phyloP scores from a whole-genome alignment of 2,113 vertebrate genomes.

The Ictalurus punctatus region DNA sequence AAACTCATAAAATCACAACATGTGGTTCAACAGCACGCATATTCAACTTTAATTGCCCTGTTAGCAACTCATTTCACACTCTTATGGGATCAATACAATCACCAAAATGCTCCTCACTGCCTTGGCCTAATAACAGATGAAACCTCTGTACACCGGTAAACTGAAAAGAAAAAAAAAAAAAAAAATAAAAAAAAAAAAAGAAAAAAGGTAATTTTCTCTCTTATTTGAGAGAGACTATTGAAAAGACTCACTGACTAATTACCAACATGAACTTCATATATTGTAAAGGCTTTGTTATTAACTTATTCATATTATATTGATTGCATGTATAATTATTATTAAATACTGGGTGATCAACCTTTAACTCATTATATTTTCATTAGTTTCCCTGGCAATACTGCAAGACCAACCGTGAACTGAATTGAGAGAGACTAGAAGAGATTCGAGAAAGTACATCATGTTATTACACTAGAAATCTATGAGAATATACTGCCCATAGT shows the following conservation, averaged over 20 bases:
- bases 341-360: background rate
- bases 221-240: background rate
- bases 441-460: background rate
- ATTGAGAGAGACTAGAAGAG: background rate
- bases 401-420: background rate
- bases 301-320: background rate
- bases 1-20: constrained; percentile 16
- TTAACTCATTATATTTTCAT: background rate
- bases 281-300: background rate
- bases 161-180: background rate
- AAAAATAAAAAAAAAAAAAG: background rate
- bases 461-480: background rate
- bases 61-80: constrained; percentile 30
- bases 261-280: background rate
- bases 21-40: constrained; percentile 4
- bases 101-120: constrained; percentile 12
- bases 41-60: constrained; percentile 30
- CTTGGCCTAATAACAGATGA: background rate
- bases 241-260: background rate
- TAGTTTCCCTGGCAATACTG: background rate
- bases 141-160: background rate
- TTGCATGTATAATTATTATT: background rate
- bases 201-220: background rate
- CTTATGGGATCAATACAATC: constrained; percentile 35
- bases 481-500: background rate